Conservation (phyloP, 2,888 invertebrate genomes). For the Zeuzera pyrina region DNA sequence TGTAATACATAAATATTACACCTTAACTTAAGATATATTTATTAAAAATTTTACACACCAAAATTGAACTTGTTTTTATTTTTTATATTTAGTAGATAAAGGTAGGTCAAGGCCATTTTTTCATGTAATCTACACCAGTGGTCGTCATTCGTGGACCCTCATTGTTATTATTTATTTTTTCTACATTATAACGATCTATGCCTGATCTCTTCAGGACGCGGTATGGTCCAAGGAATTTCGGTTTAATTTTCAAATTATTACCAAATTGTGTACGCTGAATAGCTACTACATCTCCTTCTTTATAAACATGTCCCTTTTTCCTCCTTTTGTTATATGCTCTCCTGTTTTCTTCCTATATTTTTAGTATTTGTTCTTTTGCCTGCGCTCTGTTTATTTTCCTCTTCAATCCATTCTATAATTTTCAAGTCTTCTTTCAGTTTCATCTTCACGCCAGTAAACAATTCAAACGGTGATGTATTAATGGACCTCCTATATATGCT, state of each 20-base stretch:
- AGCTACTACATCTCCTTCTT: constrained; percentile 12
- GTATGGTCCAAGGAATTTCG: constrained; percentile 11
- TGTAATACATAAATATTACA: no score
- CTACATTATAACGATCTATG: constrained; percentile 13
- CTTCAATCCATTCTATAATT: constrained; percentile 1
- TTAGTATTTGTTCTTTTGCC: constrained; percentile 12
- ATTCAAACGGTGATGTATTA: constrained; percentile 16
- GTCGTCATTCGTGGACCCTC: constrained; percentile 9
- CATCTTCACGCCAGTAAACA: constrained; percentile 21
- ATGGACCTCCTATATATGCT: constrained; percentile 11
- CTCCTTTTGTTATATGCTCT: constrained; percentile 8
- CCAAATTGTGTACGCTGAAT: constrained; percentile 16
- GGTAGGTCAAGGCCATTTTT: constrained; percentile 4
- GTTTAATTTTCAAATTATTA: constrained; percentile 8
- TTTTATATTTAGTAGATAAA: no score
- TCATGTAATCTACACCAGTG: constrained; percentile 10
- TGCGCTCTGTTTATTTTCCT: constrained; percentile 2
- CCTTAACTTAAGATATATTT: no score
- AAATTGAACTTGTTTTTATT: no score
- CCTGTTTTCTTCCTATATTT: constrained; percentile 12
- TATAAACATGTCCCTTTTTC: constrained; percentile 7
- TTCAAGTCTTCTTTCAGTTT: constrained; percentile 13
- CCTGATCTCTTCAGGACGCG: constrained; percentile 3
- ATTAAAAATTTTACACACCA: no score
- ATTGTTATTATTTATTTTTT: constrained; percentile 7